phyloP scores from a whole-genome alignment of 2,888 invertebrate genomes.

The Pollenia labialis region DNA sequence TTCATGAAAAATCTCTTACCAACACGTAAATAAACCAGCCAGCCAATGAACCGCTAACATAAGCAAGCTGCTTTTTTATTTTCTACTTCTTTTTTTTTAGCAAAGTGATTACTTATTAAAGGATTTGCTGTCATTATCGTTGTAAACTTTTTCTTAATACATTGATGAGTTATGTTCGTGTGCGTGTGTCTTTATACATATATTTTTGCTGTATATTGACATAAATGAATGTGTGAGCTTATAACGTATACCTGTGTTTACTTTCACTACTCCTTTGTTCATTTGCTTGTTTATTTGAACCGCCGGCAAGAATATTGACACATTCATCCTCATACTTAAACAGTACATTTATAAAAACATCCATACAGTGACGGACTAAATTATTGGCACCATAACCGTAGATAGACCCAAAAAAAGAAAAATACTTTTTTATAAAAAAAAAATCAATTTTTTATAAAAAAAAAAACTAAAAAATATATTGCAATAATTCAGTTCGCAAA shows the following conservation, averaged over 20 bases:
- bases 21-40: slow-evolving; percentile 49
- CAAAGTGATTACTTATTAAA: slow-evolving; percentile 77
- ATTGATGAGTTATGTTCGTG: background rate
- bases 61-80: slow-evolving; percentile 18
- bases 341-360: background rate
- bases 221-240: background rate
- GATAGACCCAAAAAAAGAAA: no score
- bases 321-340: background rate
- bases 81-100: slow-evolving; percentile 37
- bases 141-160: slow-evolving; percentile 26
- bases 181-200: background rate
- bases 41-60: slow-evolving; percentile 50
- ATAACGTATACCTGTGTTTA: slow-evolving; percentile 35
- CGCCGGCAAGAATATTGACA: background rate
- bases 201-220: no score
- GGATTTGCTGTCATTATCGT: slow-evolving; percentile 74
- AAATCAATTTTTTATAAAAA: no score
- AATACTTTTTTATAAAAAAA: no score
- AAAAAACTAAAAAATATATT: no score
- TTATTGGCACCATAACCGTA: no score
- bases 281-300: slow-evolving; percentile 10
- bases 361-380: background rate
- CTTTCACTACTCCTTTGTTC: slow-evolving; percentile 24
- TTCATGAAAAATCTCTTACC: background rate
- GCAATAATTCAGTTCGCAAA: no score